phyloP scores from a whole-genome alignment of 2,888 invertebrate species.

The Acanthosoma haemorrhoidale region DNA sequence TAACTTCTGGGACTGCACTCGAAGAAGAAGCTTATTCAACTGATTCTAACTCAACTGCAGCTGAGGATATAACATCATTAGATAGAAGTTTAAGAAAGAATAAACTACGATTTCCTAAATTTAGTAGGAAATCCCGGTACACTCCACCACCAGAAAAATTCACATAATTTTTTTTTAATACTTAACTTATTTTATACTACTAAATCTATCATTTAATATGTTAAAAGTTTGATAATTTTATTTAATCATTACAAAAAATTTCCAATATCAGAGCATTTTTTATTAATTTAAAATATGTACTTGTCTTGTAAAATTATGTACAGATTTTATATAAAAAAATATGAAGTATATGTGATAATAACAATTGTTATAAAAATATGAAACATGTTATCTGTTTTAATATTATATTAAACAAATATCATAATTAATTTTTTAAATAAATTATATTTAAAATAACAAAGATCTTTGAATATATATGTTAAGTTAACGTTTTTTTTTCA shows the following conservation, averaged over 20 bases:
- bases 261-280: not conserved
- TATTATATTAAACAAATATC: not conserved
- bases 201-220: not conserved
- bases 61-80: constrained; percentile 37
- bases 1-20: constrained; percentile 30
- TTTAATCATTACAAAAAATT: not conserved
- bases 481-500: no score
- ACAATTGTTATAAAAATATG: not conserved
- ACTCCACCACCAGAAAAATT: constrained; percentile 36
- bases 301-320: not conserved
- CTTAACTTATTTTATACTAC: not conserved
- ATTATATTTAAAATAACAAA: not conserved
- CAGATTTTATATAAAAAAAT: not conserved
- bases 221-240: not conserved
- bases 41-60: constrained; percentile 55
- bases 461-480: not conserved
- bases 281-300: not conserved
- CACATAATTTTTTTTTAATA: constrained; percentile 31
- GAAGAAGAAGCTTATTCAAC: constrained; percentile 65
- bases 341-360: not conserved
- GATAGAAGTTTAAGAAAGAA: constrained; percentile 37
- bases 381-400: not conserved
- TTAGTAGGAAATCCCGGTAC: constrained; percentile 38
- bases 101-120: constrained; percentile 39
- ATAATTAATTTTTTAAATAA: not conserved